phyloP scores from a whole-genome alignment of 2,113 vertebrate genomes.

The Microtus oregoni region DNA sequence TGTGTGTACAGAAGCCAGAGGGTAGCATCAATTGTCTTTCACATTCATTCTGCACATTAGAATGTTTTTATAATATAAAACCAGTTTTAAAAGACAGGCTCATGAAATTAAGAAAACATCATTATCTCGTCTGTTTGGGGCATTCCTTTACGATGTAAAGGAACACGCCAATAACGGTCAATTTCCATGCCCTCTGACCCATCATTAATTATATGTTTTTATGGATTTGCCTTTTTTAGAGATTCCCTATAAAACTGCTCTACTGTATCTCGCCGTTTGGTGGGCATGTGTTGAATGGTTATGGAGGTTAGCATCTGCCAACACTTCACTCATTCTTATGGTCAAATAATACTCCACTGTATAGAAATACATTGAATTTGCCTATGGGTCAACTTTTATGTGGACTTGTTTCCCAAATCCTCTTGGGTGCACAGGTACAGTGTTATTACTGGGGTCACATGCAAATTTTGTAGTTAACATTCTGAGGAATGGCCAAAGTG shows the following conservation, averaged over 20 bases:
- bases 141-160: neutral
- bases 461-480: neutral
- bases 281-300: neutral
- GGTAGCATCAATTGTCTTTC: neutral
- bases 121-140: neutral
- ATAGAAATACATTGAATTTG: neutral
- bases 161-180: neutral
- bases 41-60: neutral
- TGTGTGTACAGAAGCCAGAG: neutral
- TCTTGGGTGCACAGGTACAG: neutral
- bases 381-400: neutral
- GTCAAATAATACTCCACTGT: neutral
- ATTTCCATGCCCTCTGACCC: neutral
- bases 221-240: neutral
- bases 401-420: neutral
- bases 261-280: neutral
- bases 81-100: neutral
- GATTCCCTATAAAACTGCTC: neutral
- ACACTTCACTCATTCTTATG: conserved; percentile 11
- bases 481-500: neutral
- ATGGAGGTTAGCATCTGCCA: neutral
- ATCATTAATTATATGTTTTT: neutral
- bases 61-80: neutral
- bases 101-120: neutral
- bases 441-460: neutral